Percentiles rank a stretch among this genome's conserved stretches.
Conservation (phyloP, 2,797 vertebrate species). For the Phalanger gymnotis region DNA sequence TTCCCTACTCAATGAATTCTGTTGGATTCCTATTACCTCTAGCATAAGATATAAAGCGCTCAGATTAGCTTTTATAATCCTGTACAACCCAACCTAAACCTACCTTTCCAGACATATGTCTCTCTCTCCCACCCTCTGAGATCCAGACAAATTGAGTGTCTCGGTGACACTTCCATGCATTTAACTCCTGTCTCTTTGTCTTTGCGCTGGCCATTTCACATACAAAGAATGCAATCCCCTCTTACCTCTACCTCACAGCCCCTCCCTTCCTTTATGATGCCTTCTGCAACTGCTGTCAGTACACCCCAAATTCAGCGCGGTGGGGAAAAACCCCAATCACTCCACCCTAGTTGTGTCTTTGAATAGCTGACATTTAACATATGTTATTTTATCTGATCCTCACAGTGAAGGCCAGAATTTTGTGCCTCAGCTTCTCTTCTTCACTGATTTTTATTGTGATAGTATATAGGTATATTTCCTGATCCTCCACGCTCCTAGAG, state of each 20-base stretch:
- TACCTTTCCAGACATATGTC: neutral
- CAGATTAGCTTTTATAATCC: neutral
- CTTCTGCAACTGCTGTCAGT: too few relatives aligned
- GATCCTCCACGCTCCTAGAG: neutral
- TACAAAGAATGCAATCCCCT: neutral
- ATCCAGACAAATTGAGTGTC: too few relatives aligned
- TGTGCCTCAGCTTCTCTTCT: too few relatives aligned
- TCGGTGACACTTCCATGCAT: neutral
- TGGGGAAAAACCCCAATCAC: too few relatives aligned
- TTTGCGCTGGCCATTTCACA: neutral
- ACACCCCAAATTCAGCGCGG: too few relatives aligned
- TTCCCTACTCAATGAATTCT: neutral
- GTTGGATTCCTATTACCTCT: neutral
- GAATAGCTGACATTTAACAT: too few relatives aligned
- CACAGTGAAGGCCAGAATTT: too few relatives aligned
- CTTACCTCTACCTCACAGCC: neutral
- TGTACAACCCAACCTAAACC: neutral
- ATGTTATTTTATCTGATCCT: too few relatives aligned
- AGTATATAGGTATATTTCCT: too few relatives aligned
- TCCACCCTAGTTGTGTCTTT: too few relatives aligned
- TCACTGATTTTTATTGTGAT: too few relatives aligned
- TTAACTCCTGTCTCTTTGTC: neutral
- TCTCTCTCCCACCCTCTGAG: neutral
- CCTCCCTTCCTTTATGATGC: neutral
- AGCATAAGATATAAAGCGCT: neutral